Percentiles rank a stretch among this genome's conserved stretches.
Conservation (phyloP, 2,113 vertebrate species). For the Gymnorhina tibicen region DNA sequence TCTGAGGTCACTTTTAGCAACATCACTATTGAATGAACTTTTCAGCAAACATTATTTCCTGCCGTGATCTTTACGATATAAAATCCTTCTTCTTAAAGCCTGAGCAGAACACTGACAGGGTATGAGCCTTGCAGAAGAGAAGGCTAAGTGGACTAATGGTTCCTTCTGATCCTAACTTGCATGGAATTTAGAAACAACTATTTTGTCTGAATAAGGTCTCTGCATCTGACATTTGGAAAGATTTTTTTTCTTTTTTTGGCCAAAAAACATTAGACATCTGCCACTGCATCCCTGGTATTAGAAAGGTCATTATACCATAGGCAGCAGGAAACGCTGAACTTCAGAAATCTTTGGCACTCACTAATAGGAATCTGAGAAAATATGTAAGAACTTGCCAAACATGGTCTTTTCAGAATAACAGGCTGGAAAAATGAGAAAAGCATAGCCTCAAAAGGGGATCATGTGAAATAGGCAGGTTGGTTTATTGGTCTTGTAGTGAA, state of each 20-base stretch:
- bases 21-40: neutral
- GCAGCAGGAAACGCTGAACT: neutral
- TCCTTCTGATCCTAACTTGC: neutral
- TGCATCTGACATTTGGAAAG: neutral
- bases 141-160: neutral
- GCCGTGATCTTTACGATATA: accelerated
- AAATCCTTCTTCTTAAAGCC: neutral
- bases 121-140: neutral
- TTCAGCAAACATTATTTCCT: neutral
- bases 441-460: neutral
- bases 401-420: neutral
- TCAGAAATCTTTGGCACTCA: neutral
- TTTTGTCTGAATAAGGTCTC: neutral
- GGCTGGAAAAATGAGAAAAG: neutral
- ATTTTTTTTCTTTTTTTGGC: neutral
- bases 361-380: neutral
- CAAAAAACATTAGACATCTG: neutral
- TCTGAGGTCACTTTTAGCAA: neutral
- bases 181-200: neutral
- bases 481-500: neutral
- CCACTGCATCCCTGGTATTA: neutral
- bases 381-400: neutral
- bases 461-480: neutral
- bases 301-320: neutral
- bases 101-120: accelerated